Percentiles rank a stretch among this genome's conserved stretches.
These are phyloP conservation scores for Epinotia bilunana DNA, from an alignment of 2,888 invertebrate species.

Conservation along the genomic window DNA sequence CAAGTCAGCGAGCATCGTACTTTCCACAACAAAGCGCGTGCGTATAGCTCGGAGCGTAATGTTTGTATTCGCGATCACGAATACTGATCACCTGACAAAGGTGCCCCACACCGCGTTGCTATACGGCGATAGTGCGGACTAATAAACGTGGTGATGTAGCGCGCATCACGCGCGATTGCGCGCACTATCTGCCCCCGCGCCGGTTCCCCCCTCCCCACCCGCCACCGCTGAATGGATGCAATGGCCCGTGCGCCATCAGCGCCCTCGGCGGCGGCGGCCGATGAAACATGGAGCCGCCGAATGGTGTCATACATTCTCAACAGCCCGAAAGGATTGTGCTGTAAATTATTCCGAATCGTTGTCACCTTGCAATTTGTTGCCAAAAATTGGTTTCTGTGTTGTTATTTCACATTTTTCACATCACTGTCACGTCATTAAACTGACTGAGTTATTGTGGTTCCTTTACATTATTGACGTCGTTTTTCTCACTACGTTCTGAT, in stretches of 20 bases:
- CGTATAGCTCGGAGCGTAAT: background rate
- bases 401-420: background rate
- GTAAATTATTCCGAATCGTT: constrained; percentile 9
- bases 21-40: background rate
- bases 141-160: background rate
- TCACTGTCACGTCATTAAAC: background rate
- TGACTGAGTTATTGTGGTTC: too few relatives aligned
- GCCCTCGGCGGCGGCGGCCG: background rate
- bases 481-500: too few relatives aligned
- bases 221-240: constrained; percentile 7
- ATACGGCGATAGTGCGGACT: constrained; percentile 3
- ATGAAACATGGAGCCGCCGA: constrained; percentile 18
- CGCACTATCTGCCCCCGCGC: constrained; percentile 22
- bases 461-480: too few relatives aligned
- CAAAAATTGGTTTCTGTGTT: background rate
- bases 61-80: background rate
- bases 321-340: background rate
- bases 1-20: background rate
- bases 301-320: constrained; percentile 17
- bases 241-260: constrained; percentile 20
- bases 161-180: constrained; percentile 1
- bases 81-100: background rate
- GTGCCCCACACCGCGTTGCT: background rate
- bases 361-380: background rate
- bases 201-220: background rate